Evolutionary conservation across 2,888 invertebrate genomes (phyloP), one percentile per base, ranked within the genome.

Genomic region (Patella depressa): DNA sequence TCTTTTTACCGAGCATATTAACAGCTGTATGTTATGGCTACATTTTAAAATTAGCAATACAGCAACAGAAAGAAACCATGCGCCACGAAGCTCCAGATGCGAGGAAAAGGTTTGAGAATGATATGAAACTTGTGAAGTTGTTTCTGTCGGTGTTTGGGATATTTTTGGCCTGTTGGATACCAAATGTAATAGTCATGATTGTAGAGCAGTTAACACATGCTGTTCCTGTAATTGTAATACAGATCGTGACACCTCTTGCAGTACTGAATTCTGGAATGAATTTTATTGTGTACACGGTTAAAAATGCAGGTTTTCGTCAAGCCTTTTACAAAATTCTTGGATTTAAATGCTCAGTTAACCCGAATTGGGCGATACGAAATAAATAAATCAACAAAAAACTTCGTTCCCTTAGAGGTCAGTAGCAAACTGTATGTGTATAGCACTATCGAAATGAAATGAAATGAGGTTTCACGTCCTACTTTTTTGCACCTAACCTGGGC

Each of bases 241-340:
- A 65, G 65, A 14, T 24, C 4, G 24, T 12, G 65, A 65, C 11
- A 24, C 19, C 19, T 12, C 65, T 65, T 19, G 78, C 77, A 15
- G 72, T 82, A 14, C 15, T 53, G 15, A 75, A 75, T 55, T 75
- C 75, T n/a, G 70, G 75, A 15, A 71, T 75, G 53, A 75, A 75
- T 70, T 69, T 75, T 53, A 17, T 75, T 14, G 69, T 75, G 14
- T 75, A 75, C n/a, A 53, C 75, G 14, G 12, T 24, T 1, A 75
- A 71, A 69, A 71, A 75, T 29, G n/a, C 15, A 2, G 55, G 29
- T 19, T 75, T 75, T n/a, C 45, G 69, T 14, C 29, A 75, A 70
- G 75, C 75, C 14, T 80, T 78, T 75, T 73, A 19, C n/a, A 19
- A 19, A 7, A 59, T 78, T 53, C 57, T 81, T 15, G 72, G 73